A percentile compares a stretch with the other conserved stretches of the same genome.
Conservation (phyloP, 2,888 invertebrate species). For the Clivina fossor region DNA sequence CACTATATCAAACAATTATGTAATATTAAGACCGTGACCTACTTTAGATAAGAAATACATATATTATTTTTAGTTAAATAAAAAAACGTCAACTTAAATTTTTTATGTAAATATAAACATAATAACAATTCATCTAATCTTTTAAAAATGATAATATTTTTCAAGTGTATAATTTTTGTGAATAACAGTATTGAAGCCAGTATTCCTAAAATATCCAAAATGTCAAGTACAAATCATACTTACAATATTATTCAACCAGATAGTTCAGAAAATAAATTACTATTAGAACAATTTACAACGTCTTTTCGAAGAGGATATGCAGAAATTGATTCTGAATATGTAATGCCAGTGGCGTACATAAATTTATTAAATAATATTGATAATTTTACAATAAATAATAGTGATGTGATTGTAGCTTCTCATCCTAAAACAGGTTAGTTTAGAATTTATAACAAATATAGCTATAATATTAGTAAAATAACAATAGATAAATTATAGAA, state of each 20-base stretch:
- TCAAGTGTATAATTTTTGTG: too few species aligned
- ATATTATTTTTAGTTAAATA: too few species aligned
- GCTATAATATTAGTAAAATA: too few species aligned
- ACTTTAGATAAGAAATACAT: too few species aligned
- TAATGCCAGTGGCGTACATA: conserved; percentile 7
- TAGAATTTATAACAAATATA: too few species aligned
- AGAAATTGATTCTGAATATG: conserved; percentile 4
- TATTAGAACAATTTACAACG: conserved; percentile 11
- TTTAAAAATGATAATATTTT: too few species aligned
- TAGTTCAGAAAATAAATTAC: conserved; percentile 7
- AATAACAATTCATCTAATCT: too few species aligned
- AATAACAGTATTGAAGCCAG: background rate
- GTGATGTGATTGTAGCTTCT: conserved; percentile 15
- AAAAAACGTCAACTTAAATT: too few species aligned
- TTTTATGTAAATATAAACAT: too few species aligned
- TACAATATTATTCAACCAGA: background rate
- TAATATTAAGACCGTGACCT: too few species aligned
- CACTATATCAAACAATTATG: too few species aligned
- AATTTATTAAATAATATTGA: conserved; percentile 2
- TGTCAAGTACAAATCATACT: background rate
- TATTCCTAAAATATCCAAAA: background rate
- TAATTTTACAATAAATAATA: conserved; percentile 9
- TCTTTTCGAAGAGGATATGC: conserved; percentile 10
- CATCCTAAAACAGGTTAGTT: conserved; percentile 24
- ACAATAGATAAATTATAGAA: too few species aligned